These are phyloP conservation scores for Otus sunia DNA, from an alignment of 2,113 vertebrate species.

Conservation along the genomic window DNA sequence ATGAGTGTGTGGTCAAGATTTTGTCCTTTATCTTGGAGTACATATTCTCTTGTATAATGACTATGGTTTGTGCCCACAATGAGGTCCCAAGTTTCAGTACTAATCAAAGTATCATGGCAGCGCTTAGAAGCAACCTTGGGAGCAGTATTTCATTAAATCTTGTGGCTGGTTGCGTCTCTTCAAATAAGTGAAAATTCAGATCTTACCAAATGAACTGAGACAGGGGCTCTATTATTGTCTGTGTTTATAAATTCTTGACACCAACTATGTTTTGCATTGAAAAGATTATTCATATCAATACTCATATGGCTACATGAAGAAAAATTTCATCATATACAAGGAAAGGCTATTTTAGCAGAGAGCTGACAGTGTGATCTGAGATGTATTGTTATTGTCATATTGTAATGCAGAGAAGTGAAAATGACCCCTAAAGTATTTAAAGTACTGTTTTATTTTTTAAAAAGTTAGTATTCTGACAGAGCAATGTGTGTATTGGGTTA, in stretches of 20 bases:
- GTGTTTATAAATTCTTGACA: not conserved
- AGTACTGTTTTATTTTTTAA: not conserved
- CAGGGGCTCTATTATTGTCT: not conserved
- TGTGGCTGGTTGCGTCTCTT: not conserved
- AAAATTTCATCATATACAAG: not conserved
- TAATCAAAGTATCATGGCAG: not conserved
- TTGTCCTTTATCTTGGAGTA: not conserved
- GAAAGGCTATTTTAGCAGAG: not conserved
- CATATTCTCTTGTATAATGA: not conserved
- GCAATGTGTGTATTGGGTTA: not conserved
- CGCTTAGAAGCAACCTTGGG: not conserved
- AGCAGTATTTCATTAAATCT: not conserved
- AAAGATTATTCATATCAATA: not conserved
- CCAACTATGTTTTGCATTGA: not conserved
- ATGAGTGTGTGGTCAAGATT: not conserved
- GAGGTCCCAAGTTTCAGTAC: not conserved
- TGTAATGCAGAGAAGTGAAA: not conserved
- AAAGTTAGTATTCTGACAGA: not conserved
- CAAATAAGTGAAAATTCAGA: not conserved
- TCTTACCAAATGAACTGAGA: not conserved
- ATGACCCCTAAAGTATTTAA: not conserved
- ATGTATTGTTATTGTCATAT: not conserved
- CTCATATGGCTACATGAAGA: not conserved
- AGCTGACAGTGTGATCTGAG: not conserved
- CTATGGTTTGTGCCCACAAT: not conserved